These are phyloP conservation scores for Micrastur ruficollis DNA, from an alignment of 2,797 vertebrate genomes.

Conservation along the genomic window DNA sequence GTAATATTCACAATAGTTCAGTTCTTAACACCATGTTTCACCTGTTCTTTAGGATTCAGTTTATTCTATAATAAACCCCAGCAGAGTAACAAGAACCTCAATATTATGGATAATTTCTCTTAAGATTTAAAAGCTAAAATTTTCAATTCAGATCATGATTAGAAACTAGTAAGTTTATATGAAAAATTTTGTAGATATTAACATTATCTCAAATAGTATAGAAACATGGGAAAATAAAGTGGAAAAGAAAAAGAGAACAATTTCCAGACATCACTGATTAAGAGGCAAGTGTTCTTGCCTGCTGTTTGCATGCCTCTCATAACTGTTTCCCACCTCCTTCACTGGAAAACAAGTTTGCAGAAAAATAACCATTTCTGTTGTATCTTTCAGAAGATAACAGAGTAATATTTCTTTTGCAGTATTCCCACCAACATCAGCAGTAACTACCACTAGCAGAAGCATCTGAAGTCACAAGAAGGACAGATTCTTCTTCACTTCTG, in stretches of 20 bases:
- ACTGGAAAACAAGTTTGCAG: background rate
- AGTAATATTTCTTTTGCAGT: background rate
- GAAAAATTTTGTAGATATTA: accelerated
- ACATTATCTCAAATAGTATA: background rate
- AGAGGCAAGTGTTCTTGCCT: background rate
- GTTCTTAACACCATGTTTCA: background rate
- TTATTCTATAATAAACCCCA: background rate
- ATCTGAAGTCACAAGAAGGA: background rate
- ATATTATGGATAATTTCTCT: background rate
- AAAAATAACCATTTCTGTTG: background rate
- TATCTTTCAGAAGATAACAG: background rate
- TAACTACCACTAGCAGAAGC: background rate
- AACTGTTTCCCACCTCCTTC: background rate
- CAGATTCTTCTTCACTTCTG: background rate
- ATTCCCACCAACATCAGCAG: background rate
- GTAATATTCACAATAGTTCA: background rate
- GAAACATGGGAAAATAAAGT: background rate
- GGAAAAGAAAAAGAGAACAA: background rate
- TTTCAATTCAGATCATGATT: background rate
- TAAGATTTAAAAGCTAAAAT: background rate
- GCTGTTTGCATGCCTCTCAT: background rate
- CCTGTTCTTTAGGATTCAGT: background rate
- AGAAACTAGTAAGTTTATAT: background rate
- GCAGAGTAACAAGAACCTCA: background rate
- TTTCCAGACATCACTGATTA: background rate